Percentiles rank a stretch among this genome's conserved stretches.
Evolutionary conservation across 2,113 vertebrate genomes (phyloP).

Genomic region (Bambusicola thoracicus): DNA sequence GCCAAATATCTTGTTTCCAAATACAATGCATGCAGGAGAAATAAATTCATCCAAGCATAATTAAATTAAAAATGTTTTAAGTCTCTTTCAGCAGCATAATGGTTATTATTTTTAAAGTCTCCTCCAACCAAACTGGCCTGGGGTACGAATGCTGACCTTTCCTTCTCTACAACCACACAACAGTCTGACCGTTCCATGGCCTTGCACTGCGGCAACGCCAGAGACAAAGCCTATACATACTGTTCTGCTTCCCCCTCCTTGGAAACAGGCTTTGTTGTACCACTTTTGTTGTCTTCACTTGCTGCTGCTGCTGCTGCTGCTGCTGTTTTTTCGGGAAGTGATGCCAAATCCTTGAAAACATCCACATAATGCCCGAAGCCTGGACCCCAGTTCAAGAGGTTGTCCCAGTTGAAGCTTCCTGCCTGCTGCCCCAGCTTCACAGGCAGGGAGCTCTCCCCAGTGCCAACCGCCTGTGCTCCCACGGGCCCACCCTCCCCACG

Average conservation of each 20-base stretch:
- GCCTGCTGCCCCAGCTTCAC: conserved; percentile 87
- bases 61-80: conserved; percentile 75
- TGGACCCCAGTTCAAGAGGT: conserved; percentile 97
- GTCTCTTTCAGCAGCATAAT: conserved; percentile 82
- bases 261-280: conserved; percentile 83
- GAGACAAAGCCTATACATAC: conserved; percentile 86
- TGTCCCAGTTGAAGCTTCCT: conserved; percentile 95
- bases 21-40: conserved; percentile 78
- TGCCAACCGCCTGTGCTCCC: conserved; percentile 57
- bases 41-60: conserved; percentile 64
- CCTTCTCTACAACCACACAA: conserved; percentile 49
- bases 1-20: conserved; percentile 69
- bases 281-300: conserved; percentile 87
- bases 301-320: conserved; percentile 72
- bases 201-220: conserved; percentile 20
- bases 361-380: conserved; percentile 98
- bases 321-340: conserved; percentile 90
- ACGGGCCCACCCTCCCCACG: conserved; percentile 85
- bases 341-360: conserved; percentile 96
- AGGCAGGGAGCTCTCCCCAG: conserved; percentile 84
- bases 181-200: conserved; percentile 22
- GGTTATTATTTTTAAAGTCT: conserved; percentile 78
- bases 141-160: conserved; percentile 58
- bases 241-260: conserved; percentile 93
- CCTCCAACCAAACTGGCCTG: conserved; percentile 75